Evolutionary conservation across 2,113 vertebrate genomes (phyloP), one percentile per base, ranked within the genome.

Genomic region (Laticauda colubrina): DNA sequence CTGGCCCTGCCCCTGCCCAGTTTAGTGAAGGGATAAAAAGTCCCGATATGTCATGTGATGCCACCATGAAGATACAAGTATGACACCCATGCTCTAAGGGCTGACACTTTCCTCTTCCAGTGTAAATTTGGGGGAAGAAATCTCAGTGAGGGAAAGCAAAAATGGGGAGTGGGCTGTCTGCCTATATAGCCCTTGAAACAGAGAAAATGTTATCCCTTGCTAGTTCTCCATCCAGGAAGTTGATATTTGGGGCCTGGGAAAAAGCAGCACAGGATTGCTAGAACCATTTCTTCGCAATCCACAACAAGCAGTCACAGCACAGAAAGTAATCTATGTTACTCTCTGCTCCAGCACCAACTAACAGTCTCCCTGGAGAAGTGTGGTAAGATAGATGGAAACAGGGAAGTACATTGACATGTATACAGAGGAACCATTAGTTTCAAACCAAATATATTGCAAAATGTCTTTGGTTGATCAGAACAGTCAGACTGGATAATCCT

Each of bases 401-500:
- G 18, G 69, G 34, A 81, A 21, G 34, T 34, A 39, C 69, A 39
- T 20, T 81, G 69, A 81, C 34, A 81, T 81, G 69, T 39, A 8
- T 39, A 3, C 15, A 21, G 69, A 39, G 34, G 69, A 81, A 2
- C 3, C 9, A 59, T 90, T n/a, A 94, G 94, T 48, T 90, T 93
- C 89, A 56, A 92, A 95, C 89, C 91, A 91, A 57, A 87, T 90
- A 34, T 23, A 1, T 96, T 96, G 90, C 94, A 93, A 93, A 94
- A 95, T 88, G 15, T 45, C 93, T 1, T 10, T 69, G 48, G 87
- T 88, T 64, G 54, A 90, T 64, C 94, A 45, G 81, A 94, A 93
- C 85, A 92, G 94, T 95, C 93, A 91, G 89, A 89, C 95, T 94
- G 94, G 95, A 94, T 94, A 87, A 75, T 93, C 94, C 18, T 3